Percentiles rank a stretch among this genome's conserved stretches.
Evolutionary conservation across 2,113 vertebrate genomes (phyloP).

Genomic region (Eurystomus gularis): DNA sequence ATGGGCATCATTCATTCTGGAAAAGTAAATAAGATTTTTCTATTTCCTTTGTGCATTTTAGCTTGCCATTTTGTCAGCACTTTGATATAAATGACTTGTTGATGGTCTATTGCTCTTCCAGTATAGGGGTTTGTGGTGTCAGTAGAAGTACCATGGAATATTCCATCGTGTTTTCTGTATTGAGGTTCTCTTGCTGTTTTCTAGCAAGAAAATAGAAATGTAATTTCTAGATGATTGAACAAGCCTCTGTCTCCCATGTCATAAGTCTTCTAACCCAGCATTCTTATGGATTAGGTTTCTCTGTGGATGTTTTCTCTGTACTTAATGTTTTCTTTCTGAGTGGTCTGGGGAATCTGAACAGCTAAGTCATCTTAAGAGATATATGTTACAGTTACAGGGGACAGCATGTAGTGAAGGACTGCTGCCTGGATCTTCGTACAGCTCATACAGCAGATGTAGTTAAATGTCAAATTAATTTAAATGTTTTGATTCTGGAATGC

Average conservation of each 20-base stretch:
- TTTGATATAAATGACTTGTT: background rate
- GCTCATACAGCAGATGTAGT: background rate
- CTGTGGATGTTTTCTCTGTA: background rate
- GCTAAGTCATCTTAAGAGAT: background rate
- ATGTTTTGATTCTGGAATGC: background rate
- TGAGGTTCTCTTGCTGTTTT: background rate
- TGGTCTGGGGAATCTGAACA: background rate
- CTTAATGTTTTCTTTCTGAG: background rate
- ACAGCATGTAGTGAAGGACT: background rate
- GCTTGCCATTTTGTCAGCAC: background rate
- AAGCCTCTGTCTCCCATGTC: background rate
- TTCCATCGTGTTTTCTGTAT: background rate
- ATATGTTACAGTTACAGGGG: background rate
- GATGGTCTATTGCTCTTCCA: background rate
- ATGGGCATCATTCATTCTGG: background rate
- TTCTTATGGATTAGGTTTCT: background rate
- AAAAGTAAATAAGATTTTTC: background rate
- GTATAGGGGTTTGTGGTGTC: background rate
- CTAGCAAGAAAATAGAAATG: background rate
- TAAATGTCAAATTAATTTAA: conserved; percentile 38
- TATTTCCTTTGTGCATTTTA: background rate
- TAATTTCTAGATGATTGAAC: background rate
- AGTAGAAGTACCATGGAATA: background rate
- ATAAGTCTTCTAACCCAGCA: rapidly evolving
- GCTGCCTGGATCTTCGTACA: background rate